phyloP scores from a whole-genome alignment of 2,113 vertebrate genomes.

The Gasterosteus nipponicus region DNA sequence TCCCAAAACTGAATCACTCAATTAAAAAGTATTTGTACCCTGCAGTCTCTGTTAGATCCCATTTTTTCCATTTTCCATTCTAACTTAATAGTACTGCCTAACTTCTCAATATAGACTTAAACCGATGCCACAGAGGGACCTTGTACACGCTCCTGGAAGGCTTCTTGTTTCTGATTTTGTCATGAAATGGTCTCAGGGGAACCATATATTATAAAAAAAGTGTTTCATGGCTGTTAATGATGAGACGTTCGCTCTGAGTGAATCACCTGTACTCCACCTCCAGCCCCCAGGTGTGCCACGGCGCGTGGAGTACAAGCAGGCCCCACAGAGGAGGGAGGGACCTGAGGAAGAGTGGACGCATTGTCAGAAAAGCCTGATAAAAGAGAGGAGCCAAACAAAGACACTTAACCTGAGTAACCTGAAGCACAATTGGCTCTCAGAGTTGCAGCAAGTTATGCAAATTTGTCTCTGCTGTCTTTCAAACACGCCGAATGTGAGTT shows the following conservation, averaged over 20 bases:
- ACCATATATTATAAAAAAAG: too few relatives aligned
- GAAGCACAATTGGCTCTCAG: neutral
- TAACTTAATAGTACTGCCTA: too few relatives aligned
- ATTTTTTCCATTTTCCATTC: too few relatives aligned
- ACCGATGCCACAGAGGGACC: too few relatives aligned
- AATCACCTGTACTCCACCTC: neutral
- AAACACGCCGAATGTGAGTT: neutral
- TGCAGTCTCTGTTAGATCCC: neutral
- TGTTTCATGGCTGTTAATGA: neutral
- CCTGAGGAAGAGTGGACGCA: constrained; percentile 83
- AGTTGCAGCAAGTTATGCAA: neutral
- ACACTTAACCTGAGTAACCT: neutral
- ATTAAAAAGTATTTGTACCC: neutral
- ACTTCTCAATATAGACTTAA: too few relatives aligned
- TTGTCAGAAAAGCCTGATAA: constrained; percentile 84
- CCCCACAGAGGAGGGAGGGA: constrained; percentile 71
- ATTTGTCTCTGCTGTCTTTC: neutral
- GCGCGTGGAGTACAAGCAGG: constrained; percentile 69
- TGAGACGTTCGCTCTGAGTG: neutral
- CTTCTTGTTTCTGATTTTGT: too few relatives aligned
- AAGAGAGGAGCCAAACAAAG: neutral
- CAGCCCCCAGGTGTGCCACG: constrained; percentile 67
- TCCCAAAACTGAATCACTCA: neutral
- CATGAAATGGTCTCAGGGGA: neutral
- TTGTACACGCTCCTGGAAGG: too few relatives aligned